Evolutionary conservation across 2,113 vertebrate genomes (phyloP).

Genomic region (Mohoua ochrocephala): DNA sequence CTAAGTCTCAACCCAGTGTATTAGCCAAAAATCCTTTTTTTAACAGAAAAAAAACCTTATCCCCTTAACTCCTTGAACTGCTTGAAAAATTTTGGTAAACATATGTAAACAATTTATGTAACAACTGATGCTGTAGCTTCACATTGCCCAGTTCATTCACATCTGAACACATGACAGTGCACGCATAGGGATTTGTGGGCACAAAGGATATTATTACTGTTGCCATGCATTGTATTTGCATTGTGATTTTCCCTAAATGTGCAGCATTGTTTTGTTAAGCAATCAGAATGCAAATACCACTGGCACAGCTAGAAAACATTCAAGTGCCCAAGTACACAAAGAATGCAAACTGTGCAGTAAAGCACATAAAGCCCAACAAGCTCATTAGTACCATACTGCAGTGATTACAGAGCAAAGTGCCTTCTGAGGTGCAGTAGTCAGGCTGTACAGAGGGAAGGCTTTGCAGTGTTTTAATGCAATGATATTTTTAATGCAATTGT

Average conservation of each 20-base stretch:
- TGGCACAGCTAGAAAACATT: constrained; percentile 14
- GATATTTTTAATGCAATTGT: neutral
- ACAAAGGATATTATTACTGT: neutral
- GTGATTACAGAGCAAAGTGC: constrained; percentile 33
- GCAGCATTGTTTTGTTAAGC: constrained; percentile 24
- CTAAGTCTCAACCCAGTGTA: neutral
- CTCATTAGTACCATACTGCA: constrained; percentile 39
- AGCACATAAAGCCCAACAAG: constrained; percentile 55
- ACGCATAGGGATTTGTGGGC: neutral
- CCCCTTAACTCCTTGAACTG: neutral
- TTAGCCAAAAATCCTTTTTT: neutral
- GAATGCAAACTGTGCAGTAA: constrained; percentile 34
- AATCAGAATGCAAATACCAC: constrained; percentile 28
- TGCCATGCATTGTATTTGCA: neutral
- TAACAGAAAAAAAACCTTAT: neutral
- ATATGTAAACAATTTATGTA: neutral
- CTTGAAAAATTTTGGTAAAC: neutral
- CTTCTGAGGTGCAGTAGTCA: neutral
- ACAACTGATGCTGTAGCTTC: neutral
- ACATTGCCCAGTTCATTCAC: neutral
- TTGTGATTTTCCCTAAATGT: neutral
- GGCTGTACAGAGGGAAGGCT: neutral
- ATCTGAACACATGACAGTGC: neutral
- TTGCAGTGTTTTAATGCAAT: neutral
- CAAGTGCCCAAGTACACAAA: constrained; percentile 18